Evolutionary conservation across 2,888 invertebrate genomes (phyloP).

Genomic region (Epinotia nisella): DNA sequence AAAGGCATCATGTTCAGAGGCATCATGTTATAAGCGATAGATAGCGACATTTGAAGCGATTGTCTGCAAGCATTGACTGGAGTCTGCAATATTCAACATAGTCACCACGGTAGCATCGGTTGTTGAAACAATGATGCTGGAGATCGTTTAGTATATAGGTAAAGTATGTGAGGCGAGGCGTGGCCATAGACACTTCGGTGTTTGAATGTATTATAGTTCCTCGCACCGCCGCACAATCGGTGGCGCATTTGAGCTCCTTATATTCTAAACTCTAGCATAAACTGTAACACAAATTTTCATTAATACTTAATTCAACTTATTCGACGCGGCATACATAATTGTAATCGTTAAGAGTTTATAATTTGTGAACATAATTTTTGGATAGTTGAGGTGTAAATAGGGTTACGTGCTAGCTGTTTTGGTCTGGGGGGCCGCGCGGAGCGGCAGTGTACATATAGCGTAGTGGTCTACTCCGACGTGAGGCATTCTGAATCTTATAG

Average conservation of each 20-base stretch:
- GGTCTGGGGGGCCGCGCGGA: constrained; percentile 62
- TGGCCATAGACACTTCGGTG: constrained; percentile 81
- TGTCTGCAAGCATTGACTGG: constrained; percentile 54
- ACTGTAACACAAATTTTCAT: constrained; percentile 78
- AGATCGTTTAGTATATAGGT: constrained; percentile 80
- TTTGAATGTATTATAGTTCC: constrained; percentile 82
- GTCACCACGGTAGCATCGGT: constrained; percentile 61
- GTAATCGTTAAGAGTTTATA: constrained; percentile 71
- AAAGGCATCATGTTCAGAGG: constrained; percentile 49
- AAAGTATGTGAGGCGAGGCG: constrained; percentile 77
- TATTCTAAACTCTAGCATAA: constrained; percentile 84
- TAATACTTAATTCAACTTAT: constrained; percentile 66
- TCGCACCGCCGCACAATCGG: constrained; percentile 80
- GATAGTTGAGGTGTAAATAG: constrained; percentile 76
- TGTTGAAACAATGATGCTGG: constrained; percentile 77
- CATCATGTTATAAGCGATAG: background rate
- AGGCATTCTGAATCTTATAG: constrained; percentile 85
- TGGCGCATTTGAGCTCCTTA: constrained; percentile 80
- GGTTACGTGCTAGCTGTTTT: constrained; percentile 80
- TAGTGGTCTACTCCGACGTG: constrained; percentile 60
- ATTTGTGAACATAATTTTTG: constrained; percentile 65
- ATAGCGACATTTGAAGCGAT: background rate
- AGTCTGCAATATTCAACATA: constrained; percentile 65
- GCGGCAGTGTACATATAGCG: constrained; percentile 69
- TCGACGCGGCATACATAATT: constrained; percentile 65